Evolutionary conservation across 2,113 vertebrate species (phyloP).

Genomic region (Oncorhynchus kisutch): DNA sequence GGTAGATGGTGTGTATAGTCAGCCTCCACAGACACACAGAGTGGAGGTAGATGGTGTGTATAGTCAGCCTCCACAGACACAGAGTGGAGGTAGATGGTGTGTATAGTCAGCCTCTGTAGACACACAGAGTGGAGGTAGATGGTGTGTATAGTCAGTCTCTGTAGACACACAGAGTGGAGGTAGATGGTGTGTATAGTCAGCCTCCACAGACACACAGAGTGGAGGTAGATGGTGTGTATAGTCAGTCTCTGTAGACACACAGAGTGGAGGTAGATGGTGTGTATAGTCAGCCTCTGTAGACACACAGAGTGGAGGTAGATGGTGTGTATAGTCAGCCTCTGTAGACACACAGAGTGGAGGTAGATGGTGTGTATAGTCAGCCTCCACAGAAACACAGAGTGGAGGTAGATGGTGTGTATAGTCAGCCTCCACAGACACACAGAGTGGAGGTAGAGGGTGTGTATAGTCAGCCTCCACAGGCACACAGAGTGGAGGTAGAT

Average conservation of each 20-base stretch:
- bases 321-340: no score
- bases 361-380: no score
- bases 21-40: no score
- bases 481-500: slow-evolving; percentile 24
- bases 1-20: no score
- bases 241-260: neutral
- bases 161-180: neutral
- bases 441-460: slow-evolving; percentile 28
- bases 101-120: neutral
- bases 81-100: no score
- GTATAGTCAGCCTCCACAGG: slow-evolving; percentile 9
- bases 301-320: no score
- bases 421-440: neutral
- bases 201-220: slow-evolving; percentile 28
- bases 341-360: no score
- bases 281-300: slow-evolving; percentile 12
- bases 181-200: slow-evolving; percentile 38
- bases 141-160: slow-evolving; percentile 26
- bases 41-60: no score
- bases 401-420: no score
- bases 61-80: no score
- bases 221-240: neutral
- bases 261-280: slow-evolving; percentile 29
- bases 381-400: no score
- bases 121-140: slow-evolving; percentile 25